phyloP scores from a whole-genome alignment of 2,888 invertebrate species.

The Campaea margaritaria region DNA sequence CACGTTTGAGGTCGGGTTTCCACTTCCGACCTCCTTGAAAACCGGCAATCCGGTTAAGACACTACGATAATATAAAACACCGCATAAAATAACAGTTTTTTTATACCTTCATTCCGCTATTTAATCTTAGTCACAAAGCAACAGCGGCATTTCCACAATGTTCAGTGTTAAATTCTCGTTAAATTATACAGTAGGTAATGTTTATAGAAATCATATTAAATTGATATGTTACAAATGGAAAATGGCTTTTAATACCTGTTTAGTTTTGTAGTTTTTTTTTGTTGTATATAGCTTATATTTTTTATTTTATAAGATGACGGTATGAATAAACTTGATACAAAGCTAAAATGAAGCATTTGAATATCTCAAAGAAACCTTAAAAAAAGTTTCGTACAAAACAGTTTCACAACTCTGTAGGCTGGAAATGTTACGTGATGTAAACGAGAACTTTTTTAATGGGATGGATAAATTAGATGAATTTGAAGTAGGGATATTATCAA shows the following conservation, averaged over 20 bases:
- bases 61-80: slow-evolving; percentile 59
- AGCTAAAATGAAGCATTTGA: slow-evolving; percentile 56
- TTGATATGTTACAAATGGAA: slow-evolving; percentile 81
- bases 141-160: slow-evolving; percentile 58
- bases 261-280: slow-evolving; percentile 55
- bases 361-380: slow-evolving; percentile 14
- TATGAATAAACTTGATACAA: slow-evolving; percentile 66
- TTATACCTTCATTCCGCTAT: slow-evolving; percentile 60
- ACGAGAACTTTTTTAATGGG: too few species aligned
- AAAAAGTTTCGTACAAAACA: background rate
- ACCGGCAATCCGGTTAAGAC: slow-evolving; percentile 46
- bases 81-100: slow-evolving; percentile 54
- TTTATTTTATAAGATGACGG: slow-evolving; percentile 50
- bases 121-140: slow-evolving; percentile 33
- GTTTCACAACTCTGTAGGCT: background rate
- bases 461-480: too few species aligned
- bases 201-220: slow-evolving; percentile 83
- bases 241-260: slow-evolving; percentile 73
- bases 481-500: too few species aligned
- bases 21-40: slow-evolving; percentile 58
- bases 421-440: too few species aligned
- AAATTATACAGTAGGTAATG: slow-evolving; percentile 80
- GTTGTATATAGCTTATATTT: slow-evolving; percentile 48
- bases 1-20: slow-evolving; percentile 65
- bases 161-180: slow-evolving; percentile 72